Percentiles rank a stretch among this genome's conserved stretches.
Conservation (phyloP, 2,113 vertebrate genomes). For the Cyanistes caeruleus region DNA sequence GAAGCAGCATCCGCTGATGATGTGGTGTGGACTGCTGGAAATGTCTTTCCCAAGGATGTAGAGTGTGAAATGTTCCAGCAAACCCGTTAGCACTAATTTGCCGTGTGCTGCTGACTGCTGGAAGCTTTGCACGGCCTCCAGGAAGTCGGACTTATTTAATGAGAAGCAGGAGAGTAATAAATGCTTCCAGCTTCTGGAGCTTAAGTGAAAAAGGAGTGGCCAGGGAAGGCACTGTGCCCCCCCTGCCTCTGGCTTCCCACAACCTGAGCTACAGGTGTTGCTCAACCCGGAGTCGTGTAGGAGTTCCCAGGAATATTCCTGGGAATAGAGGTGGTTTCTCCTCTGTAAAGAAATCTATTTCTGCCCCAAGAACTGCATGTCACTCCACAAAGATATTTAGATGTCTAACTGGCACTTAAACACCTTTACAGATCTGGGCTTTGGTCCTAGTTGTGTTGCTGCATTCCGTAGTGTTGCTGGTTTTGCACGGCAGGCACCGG, state of each 20-base stretch:
- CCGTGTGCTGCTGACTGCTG: not conserved
- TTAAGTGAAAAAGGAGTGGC: not conserved
- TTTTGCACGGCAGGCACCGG: not conserved
- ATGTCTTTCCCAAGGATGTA: not conserved
- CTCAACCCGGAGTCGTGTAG: fast-evolving
- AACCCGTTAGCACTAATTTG: not conserved
- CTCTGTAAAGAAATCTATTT: not conserved
- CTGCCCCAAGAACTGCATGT: not conserved
- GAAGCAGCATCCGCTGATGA: fast-evolving
- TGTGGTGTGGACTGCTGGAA: not conserved
- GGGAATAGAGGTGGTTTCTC: not conserved
- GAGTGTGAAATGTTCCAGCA: not conserved
- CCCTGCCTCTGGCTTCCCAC: not conserved
- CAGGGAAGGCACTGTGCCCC: fast-evolving
- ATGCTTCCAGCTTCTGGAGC: not conserved
- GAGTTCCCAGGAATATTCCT: not conserved
- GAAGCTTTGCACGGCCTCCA: not conserved
- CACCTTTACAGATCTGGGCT: not conserved
- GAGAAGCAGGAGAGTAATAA: not conserved
- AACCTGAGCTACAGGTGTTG: not conserved
- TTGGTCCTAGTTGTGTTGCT: not conserved
- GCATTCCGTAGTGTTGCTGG: not conserved
- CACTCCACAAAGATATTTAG: not conserved
- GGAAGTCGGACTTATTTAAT: not conserved
- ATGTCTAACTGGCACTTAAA: not conserved